These are phyloP conservation scores for Halotydeus destructor DNA, from an alignment of 1,140 invertebrate species.

Conservation along the genomic window DNA sequence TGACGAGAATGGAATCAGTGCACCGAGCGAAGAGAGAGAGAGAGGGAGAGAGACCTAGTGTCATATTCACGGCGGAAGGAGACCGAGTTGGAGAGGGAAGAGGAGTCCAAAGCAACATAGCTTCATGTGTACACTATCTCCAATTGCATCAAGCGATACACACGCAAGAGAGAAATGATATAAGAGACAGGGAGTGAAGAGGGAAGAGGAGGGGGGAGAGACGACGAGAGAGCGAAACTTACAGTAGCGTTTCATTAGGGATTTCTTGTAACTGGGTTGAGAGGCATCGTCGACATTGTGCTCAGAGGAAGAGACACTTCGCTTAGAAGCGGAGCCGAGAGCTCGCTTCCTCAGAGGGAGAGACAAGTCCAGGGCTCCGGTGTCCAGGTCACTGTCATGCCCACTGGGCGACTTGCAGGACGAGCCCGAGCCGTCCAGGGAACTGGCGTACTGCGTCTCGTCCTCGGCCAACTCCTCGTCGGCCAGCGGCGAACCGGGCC, in stretches of 20 bases:
- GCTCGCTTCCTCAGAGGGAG: constrained; percentile 4
- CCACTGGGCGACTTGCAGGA: too few species aligned
- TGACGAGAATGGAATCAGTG: too few species aligned
- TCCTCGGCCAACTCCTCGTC: too few species aligned
- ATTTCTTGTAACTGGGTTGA: constrained; percentile 45
- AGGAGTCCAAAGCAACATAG: background rate
- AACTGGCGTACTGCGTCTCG: too few species aligned
- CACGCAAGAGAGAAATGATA: constrained; percentile 22
- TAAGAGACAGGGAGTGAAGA: constrained; percentile 19
- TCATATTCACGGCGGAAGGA: background rate
- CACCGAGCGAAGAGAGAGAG: too few species aligned
- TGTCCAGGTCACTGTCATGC: too few species aligned
- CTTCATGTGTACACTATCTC: constrained; percentile 19
- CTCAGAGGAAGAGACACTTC: too few species aligned
- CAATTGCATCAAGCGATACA: constrained; percentile 21
- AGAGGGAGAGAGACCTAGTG: too few species aligned
- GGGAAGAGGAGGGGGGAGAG: constrained; percentile 2
- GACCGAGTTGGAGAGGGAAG: background rate
- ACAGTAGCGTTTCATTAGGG: constrained; percentile 67
- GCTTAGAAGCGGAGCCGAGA: background rate
- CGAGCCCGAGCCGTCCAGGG: too few species aligned
- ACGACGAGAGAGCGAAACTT: constrained; percentile 30
- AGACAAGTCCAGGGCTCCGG: constrained; percentile 2
- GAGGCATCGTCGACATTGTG: background rate
- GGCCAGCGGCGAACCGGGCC: too few species aligned